Conservation (phyloP, 1,140 invertebrate genomes). For the Atta cephalotes region DNA sequence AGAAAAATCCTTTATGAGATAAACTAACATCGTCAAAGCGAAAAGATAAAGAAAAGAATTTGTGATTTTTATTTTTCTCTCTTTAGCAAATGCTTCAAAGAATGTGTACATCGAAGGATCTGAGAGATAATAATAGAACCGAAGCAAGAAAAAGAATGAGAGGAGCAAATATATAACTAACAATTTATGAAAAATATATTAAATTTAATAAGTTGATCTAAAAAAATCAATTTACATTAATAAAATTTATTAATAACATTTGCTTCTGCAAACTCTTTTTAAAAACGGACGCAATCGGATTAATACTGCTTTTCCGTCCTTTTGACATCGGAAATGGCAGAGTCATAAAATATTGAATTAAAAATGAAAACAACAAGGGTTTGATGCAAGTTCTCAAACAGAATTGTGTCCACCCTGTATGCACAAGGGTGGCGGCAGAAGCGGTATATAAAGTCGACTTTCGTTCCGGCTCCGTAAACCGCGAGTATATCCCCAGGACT, state of each 20-base stretch:
- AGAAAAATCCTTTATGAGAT: neutral
- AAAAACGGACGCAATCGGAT: conserved; percentile 11
- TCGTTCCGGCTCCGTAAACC: conserved; percentile 60
- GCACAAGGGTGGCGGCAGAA: conserved; percentile 21
- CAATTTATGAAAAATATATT: neutral
- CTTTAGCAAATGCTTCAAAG: neutral
- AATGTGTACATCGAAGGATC: neutral
- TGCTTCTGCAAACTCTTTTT: neutral
- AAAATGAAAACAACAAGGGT: conserved; percentile 54
- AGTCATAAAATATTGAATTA: conserved; percentile 50
- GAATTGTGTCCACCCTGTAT: conserved; percentile 49
- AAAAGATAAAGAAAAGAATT: conserved; percentile 4
- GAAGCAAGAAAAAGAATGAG: neutral
- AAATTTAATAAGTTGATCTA: neutral
- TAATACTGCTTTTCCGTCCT: neutral
- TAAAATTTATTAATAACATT: neutral
- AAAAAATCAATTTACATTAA: conserved; percentile 16
- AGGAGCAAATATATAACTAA: neutral
- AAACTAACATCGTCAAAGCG: neutral
- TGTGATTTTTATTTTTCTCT: neutral
- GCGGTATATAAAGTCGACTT: conserved; percentile 59
- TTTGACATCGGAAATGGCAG: conserved; percentile 3
- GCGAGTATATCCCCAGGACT: conserved; percentile 55
- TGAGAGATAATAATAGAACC: neutral
- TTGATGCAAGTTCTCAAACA: conserved; percentile 53